Conservation (phyloP, 1,140 invertebrate genomes). For the Colletes latitarsis region DNA sequence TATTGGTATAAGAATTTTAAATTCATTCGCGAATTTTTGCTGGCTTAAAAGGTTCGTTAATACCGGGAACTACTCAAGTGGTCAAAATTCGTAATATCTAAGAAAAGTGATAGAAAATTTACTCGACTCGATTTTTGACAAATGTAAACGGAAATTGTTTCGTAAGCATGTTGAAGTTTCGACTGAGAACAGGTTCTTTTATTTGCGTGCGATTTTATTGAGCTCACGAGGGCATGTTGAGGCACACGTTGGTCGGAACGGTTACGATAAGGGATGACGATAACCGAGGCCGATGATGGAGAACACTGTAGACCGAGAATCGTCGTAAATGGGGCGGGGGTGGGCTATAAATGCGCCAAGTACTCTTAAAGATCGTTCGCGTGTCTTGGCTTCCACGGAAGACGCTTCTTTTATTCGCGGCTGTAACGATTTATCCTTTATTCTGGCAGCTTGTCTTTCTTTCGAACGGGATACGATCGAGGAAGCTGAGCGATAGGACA, state of each 20-base stretch:
- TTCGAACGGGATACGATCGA: slow-evolving; percentile 40
- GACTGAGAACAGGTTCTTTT: not conserved
- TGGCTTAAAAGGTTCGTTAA: too few species aligned
- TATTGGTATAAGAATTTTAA: too few species aligned
- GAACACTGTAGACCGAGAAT: slow-evolving; percentile 48
- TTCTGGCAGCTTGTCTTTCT: slow-evolving; percentile 53
- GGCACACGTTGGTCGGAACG: not conserved
- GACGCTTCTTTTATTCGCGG: slow-evolving; percentile 46
- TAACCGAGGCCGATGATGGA: slow-evolving; percentile 58
- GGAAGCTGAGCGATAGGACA: slow-evolving; percentile 43
- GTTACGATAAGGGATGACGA: slow-evolving; percentile 45
- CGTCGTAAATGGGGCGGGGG: slow-evolving; percentile 49
- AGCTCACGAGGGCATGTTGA: not conserved
- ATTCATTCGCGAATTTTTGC: too few species aligned
- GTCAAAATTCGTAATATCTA: too few species aligned
- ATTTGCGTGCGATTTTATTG: slow-evolving; percentile 33
- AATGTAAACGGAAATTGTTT: too few species aligned
- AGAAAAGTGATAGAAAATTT: too few species aligned
- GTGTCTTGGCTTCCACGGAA: slow-evolving; percentile 46
- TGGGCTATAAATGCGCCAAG: slow-evolving; percentile 54
- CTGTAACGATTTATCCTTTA: slow-evolving; percentile 59
- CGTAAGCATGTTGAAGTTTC: too few species aligned
- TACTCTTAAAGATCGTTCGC: slow-evolving; percentile 53
- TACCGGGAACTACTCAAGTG: too few species aligned
- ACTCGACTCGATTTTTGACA: too few species aligned